These are phyloP conservation scores for Plectrocnemia conspersa DNA, from an alignment of 1,140 invertebrate genomes.

Conservation along the genomic window DNA sequence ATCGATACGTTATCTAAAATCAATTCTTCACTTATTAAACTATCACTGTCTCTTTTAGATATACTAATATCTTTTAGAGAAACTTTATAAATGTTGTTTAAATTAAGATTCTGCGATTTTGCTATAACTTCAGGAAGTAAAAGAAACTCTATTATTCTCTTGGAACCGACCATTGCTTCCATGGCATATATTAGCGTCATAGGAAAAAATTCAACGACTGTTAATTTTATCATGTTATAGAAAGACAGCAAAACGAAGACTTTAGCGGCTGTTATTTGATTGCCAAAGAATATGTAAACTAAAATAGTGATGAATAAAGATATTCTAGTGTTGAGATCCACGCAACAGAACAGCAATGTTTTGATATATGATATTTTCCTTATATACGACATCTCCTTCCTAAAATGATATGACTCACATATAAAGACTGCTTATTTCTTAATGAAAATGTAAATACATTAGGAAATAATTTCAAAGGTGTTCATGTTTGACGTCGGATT, in stretches of 20 bases:
- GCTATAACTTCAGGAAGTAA: slow-evolving; percentile 51
- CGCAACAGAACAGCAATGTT: slow-evolving; percentile 63
- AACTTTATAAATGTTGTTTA: background rate
- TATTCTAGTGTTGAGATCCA: slow-evolving; percentile 66
- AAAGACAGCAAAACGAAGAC: slow-evolving; percentile 70
- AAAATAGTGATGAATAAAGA: slow-evolving; percentile 65
- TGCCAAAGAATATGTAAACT: slow-evolving; percentile 42
- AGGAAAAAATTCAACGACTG: slow-evolving; percentile 69
- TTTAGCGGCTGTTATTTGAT: slow-evolving; percentile 66
- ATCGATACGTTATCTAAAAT: slow-evolving; percentile 15
- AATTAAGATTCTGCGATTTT: background rate
- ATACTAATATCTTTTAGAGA: no score
- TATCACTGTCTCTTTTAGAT: no score
- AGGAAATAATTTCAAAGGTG: no score
- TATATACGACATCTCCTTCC: slow-evolving; percentile 64
- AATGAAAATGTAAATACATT: background rate
- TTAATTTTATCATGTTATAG: slow-evolving; percentile 65
- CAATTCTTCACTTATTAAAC: no score
- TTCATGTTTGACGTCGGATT: no score
- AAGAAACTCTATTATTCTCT: slow-evolving; percentile 62
- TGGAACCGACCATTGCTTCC: slow-evolving; percentile 58
- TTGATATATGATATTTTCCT: slow-evolving; percentile 62
- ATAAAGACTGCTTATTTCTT: background rate
- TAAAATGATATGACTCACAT: no score
- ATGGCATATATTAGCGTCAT: slow-evolving; percentile 58